Conservation (phyloP, 2,888 invertebrate species). For the Cinara cedri region DNA sequence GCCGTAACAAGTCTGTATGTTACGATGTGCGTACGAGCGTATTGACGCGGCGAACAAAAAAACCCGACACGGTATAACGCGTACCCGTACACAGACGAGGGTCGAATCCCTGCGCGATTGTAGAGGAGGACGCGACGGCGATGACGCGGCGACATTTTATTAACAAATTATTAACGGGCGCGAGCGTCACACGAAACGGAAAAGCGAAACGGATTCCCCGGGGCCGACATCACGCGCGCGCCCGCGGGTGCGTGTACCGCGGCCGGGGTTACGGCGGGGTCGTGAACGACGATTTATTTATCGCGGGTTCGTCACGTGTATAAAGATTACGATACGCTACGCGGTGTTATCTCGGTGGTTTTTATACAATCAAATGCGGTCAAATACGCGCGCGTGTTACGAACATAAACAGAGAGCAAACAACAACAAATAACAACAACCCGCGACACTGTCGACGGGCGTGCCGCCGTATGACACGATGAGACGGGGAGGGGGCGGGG, state of each 20-base stretch:
- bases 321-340: background rate
- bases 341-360: too few relatives aligned
- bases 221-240: too few relatives aligned
- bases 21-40: background rate
- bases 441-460: too few relatives aligned
- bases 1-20: conserved; percentile 17
- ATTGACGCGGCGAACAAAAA: conserved; percentile 27
- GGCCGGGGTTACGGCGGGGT: too few relatives aligned
- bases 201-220: conserved; percentile 15
- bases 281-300: conserved; percentile 24
- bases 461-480: too few relatives aligned
- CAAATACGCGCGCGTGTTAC: too few relatives aligned
- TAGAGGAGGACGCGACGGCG: background rate
- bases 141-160: conserved; percentile 18
- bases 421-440: too few relatives aligned
- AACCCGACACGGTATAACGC: background rate
- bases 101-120: conserved; percentile 1
- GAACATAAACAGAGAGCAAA: too few relatives aligned
- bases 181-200: background rate
- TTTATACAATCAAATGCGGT: too few relatives aligned
- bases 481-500: too few relatives aligned
- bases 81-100: conserved; percentile 8
- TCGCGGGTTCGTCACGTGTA: background rate
- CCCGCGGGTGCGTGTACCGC: too few relatives aligned
- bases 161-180: conserved; percentile 13